A percentile compares a stretch with the other conserved stretches of the same genome.
These are phyloP conservation scores for Mantis religiosa DNA, from an alignment of 2,888 invertebrate genomes.

Conservation along the genomic window DNA sequence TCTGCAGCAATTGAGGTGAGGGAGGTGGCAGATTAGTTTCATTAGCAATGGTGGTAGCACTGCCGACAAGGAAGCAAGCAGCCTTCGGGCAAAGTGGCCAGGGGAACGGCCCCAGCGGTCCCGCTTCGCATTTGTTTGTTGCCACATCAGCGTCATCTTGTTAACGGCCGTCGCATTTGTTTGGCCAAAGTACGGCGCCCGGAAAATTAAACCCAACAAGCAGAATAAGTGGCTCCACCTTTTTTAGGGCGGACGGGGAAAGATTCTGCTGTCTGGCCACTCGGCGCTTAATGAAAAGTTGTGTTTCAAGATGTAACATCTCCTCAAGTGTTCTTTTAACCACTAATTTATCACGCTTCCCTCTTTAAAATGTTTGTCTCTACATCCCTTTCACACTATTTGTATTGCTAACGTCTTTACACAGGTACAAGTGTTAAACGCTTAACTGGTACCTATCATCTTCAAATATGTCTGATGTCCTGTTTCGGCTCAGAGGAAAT, in stretches of 20 bases:
- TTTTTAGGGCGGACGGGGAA: neutral
- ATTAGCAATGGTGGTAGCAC: conserved; percentile 13
- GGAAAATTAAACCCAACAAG: neutral
- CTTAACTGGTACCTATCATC: no score
- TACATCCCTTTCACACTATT: neutral
- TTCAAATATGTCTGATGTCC: no score
- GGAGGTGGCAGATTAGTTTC: conserved; percentile 21
- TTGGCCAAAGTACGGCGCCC: neutral
- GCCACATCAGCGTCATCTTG: conserved; percentile 24
- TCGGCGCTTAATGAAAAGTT: neutral
- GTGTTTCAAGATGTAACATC: neutral
- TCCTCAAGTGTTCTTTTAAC: neutral
- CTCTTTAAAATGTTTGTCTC: neutral
- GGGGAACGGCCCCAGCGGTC: neutral
- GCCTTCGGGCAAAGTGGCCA: neutral
- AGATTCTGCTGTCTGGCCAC: neutral
- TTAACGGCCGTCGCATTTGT: conserved; percentile 21
- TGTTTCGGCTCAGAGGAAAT: no score
- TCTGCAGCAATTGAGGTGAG: neutral
- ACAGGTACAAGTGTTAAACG: no score
- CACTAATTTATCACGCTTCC: neutral
- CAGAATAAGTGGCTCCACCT: neutral
- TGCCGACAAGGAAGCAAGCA: neutral
- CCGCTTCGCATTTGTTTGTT: conserved; percentile 23
- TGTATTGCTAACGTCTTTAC: neutral